phyloP scores from a whole-genome alignment of 2,888 invertebrate species.

The Euzophera pinguis region DNA sequence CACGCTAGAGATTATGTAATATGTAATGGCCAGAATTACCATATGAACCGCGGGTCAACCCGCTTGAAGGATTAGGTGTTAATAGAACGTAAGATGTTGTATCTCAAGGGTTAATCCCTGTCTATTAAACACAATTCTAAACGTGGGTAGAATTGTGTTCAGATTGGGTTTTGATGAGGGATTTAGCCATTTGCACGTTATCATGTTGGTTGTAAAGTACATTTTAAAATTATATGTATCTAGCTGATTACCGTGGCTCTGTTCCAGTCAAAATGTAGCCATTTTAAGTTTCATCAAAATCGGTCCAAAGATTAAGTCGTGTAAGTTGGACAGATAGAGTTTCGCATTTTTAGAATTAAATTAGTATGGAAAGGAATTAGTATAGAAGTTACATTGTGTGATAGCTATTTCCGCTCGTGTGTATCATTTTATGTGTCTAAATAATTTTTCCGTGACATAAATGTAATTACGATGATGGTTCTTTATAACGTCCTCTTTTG shows the following conservation, averaged over 20 bases:
- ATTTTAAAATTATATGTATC: neutral
- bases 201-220: neutral
- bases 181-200: neutral
- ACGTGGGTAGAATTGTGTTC: slow-evolving; percentile 2
- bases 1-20: slow-evolving; percentile 5
- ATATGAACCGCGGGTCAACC: slow-evolving; percentile 17
- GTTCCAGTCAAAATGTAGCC: no score
- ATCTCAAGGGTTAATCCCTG: slow-evolving; percentile 17
- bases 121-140: slow-evolving; percentile 11
- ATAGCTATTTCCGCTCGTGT: no score
- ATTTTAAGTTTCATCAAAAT: no score
- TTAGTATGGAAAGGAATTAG: no score
- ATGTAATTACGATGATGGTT: no score
- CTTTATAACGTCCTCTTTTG: no score
- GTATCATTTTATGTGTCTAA: no score
- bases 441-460: no score
- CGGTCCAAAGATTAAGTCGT: no score
- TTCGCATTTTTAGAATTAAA: no score
- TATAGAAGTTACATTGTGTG: no score
- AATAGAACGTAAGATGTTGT: slow-evolving; percentile 16
- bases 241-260: neutral
- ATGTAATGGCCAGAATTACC: slow-evolving; percentile 14
- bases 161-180: neutral
- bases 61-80: slow-evolving; percentile 18
- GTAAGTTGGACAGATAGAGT: no score